phyloP scores from a whole-genome alignment of 2,888 invertebrate species.

The Meteorus cinctellus region DNA sequence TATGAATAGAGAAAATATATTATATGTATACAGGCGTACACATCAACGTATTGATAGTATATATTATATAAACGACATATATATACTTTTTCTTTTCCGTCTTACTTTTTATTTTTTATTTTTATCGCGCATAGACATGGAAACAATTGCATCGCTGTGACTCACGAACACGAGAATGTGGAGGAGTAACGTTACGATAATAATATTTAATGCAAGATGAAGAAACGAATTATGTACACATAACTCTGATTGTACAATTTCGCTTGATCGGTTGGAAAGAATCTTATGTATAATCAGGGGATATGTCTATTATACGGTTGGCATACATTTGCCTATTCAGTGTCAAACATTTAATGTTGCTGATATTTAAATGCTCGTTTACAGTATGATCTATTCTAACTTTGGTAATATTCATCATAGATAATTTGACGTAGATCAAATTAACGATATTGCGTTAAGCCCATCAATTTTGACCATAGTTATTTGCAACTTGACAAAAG shows the following conservation, averaged over 20 bases:
- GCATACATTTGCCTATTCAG: neutral
- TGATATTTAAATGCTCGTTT: neutral
- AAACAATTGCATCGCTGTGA: no score
- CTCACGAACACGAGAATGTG: neutral
- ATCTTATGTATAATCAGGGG: neutral
- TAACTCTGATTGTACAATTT: neutral
- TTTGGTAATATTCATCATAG: neutral
- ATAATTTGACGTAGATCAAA: neutral
- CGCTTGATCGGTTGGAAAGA: neutral
- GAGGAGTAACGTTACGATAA: neutral
- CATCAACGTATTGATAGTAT: constrained; percentile 25
- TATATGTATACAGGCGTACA: constrained; percentile 46
- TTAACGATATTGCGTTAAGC: neutral
- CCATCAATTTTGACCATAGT: neutral
- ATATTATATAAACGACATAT: neutral
- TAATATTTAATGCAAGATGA: neutral
- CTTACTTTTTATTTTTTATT: neutral
- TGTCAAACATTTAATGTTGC: neutral
- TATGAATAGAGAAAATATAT: constrained; percentile 51
- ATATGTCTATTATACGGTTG: neutral
- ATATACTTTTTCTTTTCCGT: neutral
- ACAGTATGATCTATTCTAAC: neutral
- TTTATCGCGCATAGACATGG: no score
- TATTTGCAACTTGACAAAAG: neutral
- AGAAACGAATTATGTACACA: neutral